These are phyloP conservation scores for Lasioglossum baleicum DNA, from an alignment of 1,140 invertebrate genomes.

Conservation along the genomic window DNA sequence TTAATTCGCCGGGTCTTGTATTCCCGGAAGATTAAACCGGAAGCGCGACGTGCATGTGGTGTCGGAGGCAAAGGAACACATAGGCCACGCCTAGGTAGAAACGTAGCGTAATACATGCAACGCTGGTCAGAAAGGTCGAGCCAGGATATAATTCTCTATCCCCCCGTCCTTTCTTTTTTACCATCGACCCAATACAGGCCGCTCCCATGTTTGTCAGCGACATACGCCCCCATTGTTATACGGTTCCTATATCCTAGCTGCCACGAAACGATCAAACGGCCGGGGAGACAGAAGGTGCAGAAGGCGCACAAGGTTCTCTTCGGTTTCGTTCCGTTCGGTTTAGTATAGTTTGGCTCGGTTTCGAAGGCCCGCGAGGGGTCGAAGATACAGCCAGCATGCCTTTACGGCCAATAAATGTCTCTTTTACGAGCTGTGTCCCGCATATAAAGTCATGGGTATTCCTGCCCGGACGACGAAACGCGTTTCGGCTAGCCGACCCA, in stretches of 20 bases:
- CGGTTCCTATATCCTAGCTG: slow-evolving; percentile 20
- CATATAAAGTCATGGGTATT: not conserved
- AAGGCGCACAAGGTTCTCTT: too few species aligned
- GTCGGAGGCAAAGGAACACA: slow-evolving; percentile 32
- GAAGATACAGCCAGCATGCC: slow-evolving; percentile 18
- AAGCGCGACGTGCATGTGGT: slow-evolving; percentile 25
- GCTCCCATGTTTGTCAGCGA: slow-evolving; percentile 55
- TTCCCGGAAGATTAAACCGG: slow-evolving; percentile 24
- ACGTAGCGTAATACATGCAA: slow-evolving; percentile 34
- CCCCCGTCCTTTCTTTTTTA: slow-evolving; percentile 5
- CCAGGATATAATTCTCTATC: slow-evolving; percentile 20
- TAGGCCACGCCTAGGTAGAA: slow-evolving; percentile 47
- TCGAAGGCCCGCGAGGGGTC: not conserved
- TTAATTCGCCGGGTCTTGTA: not conserved
- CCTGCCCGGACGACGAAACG: not conserved
- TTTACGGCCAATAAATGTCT: slow-evolving; percentile 45
- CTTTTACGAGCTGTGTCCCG: slow-evolving; percentile 24
- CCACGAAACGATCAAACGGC: slow-evolving; percentile 14
- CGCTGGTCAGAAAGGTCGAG: slow-evolving; percentile 43
- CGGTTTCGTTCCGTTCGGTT: too few species aligned
- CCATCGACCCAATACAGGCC: slow-evolving; percentile 31
- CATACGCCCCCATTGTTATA: slow-evolving; percentile 31
- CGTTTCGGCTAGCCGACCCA: not conserved
- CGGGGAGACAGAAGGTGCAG: not conserved
- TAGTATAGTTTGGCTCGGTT: not conserved